Evolutionary conservation across 2,888 invertebrate genomes (phyloP), one percentile per base, ranked within the genome.

Genomic region (Peribatodes rhomboidaria): DNA sequence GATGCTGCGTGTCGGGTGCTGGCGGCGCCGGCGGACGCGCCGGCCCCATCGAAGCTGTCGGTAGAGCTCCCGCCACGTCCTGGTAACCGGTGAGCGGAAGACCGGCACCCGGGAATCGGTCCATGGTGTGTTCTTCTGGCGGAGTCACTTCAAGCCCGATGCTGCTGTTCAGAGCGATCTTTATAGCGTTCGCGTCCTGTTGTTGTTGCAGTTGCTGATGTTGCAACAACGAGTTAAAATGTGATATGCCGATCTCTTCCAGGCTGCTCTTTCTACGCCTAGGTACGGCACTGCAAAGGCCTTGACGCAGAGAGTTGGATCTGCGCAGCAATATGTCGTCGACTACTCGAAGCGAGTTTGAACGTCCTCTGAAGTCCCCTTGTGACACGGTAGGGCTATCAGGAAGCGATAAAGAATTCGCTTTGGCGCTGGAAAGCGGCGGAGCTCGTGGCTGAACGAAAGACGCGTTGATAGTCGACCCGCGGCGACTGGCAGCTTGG

Each of bases 401-500:
- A 55, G 98, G 98, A 76, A 98, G 94, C 63, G 97, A 98, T 74
- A 98, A 94, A 61, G 98, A 98, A 92, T 98, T 98, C 59, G 97
- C 97, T 92, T 98, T 98, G 72, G 97, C 97, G 72, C 96, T 96
- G 72, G 95, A 95, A 69, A 97, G 94, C 55, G 97, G 97, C 69
- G 97, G 97, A 61, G 97, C 95, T 78, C 96, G 94, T 54, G 95
- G 94, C 53, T 84, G 85, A 58, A 94, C 90, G 82, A 95, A 95
- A 82, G 94, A 95, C 79, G 95, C 94, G 54, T 95, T 95, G 70
- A 96, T 94, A 65, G 95, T 95, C 61, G 96, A 96, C 69, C 96
- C 96, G 64, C 97, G 94, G 68, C 97, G 94, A 82, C 95, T 96
- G 67, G 95, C 94, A 2, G 76, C 84, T 8, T 83, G 62, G 9